Percentiles rank a stretch among this genome's conserved stretches.
Conservation (phyloP, 2,113 vertebrate genomes). For the Smithornis capensis region DNA sequence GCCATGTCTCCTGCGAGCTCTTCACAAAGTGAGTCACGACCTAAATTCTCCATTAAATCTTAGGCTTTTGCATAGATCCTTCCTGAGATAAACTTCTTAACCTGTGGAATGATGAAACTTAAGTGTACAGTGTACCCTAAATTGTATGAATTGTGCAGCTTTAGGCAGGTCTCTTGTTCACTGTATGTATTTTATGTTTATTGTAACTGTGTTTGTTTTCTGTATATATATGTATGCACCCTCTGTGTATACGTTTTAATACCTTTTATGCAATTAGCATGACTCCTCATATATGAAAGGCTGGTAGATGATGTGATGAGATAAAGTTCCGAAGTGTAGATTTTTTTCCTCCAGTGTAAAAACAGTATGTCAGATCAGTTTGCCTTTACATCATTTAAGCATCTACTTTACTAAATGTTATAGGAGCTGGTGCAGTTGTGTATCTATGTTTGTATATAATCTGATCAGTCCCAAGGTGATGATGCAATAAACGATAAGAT, state of each 20-base stretch:
- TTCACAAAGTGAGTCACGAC: slow-evolving; percentile 92
- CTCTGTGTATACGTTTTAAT: slow-evolving; percentile 76
- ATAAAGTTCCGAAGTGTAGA: slow-evolving; percentile 63
- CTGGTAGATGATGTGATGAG: slow-evolving; percentile 57
- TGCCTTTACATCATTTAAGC: slow-evolving; percentile 63
- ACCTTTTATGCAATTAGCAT: slow-evolving; percentile 62
- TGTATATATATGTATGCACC: slow-evolving; percentile 76
- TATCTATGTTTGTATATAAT: slow-evolving; percentile 72
- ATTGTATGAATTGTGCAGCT: slow-evolving; percentile 70
- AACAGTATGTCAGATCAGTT: slow-evolving; percentile 57
- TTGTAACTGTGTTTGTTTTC: slow-evolving; percentile 77
- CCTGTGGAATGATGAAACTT: slow-evolving; percentile 65
- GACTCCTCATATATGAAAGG: slow-evolving; percentile 56
- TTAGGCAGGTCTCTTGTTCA: slow-evolving; percentile 73
- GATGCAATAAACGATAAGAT: slow-evolving; percentile 69
- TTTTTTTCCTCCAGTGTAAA: slow-evolving; percentile 60
- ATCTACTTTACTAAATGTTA: slow-evolving; percentile 56
- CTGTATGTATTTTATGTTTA: slow-evolving; percentile 78
- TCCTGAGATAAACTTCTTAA: slow-evolving; percentile 64
- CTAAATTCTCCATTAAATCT: slow-evolving; percentile 76
- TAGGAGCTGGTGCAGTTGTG: slow-evolving; percentile 66
- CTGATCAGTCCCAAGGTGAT: slow-evolving; percentile 57
- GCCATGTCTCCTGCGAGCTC: slow-evolving; percentile 91
- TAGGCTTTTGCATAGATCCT: slow-evolving; percentile 72
- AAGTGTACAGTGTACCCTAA: slow-evolving; percentile 65